These are phyloP conservation scores for Riptortus pedestris DNA, from an alignment of 1,140 invertebrate genomes.

Conservation along the genomic window DNA sequence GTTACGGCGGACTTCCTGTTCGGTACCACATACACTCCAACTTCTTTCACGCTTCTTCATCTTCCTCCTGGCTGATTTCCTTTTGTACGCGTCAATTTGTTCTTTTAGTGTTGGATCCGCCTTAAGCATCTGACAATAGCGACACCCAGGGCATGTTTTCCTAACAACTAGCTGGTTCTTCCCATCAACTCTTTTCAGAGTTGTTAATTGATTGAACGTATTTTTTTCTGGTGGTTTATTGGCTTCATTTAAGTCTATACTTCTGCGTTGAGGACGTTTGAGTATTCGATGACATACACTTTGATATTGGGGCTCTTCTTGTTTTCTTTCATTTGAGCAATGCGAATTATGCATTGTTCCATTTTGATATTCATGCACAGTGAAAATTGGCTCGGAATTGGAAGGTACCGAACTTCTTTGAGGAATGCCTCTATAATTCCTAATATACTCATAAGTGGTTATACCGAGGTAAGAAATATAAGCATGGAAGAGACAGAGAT, in stretches of 20 bases:
- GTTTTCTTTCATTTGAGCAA: background rate
- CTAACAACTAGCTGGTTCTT: conserved; percentile 20
- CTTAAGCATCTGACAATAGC: conserved; percentile 29
- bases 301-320: background rate
- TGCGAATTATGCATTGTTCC: background rate
- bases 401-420: background rate
- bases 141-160: conserved; percentile 28
- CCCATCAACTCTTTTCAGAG: background rate
- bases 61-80: conserved; percentile 26
- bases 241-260: background rate
- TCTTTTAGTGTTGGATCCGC: conserved; percentile 27
- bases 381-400: conserved; percentile 26
- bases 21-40: conserved; percentile 6
- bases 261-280: background rate
- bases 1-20: conserved; percentile 20
- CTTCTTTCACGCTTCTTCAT: conserved; percentile 4
- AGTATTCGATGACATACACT: conserved; percentile 13
- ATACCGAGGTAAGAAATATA: conserved; percentile 74
- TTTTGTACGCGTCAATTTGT: conserved; percentile 28
- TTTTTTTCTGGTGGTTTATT: conserved; percentile 13
- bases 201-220: background rate
- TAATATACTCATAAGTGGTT: conserved; percentile 82
- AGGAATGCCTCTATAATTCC: conserved; percentile 42
- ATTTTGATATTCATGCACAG: conserved; percentile 21
- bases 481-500: conserved; percentile 81